A percentile compares a stretch with the other conserved stretches of the same genome.
These are phyloP conservation scores for Tenualosa ilisha DNA, from an alignment of 2,797 vertebrate species.

Conservation along the genomic window DNA sequence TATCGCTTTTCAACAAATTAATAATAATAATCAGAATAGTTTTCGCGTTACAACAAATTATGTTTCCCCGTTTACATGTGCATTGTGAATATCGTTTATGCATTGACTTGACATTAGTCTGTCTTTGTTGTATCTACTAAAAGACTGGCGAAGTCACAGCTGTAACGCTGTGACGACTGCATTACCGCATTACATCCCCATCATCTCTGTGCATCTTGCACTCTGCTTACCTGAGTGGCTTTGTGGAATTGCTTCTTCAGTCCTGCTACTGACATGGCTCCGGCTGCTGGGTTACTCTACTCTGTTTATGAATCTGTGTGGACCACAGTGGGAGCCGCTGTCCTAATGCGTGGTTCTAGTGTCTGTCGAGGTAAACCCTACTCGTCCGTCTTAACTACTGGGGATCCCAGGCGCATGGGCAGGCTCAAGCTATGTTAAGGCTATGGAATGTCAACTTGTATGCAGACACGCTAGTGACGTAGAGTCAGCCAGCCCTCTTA, in stretches of 20 bases:
- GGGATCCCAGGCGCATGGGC: conserved; percentile 64
- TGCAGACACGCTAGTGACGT: conserved; percentile 67
- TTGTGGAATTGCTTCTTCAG: conserved; percentile 86
- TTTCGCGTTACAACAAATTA: not conserved
- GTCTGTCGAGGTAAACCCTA: conserved; percentile 53
- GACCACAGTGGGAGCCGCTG: conserved; percentile 38
- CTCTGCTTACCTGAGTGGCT: conserved; percentile 78
- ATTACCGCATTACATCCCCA: not conserved
- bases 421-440: conserved; percentile 56
- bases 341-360: conserved; percentile 39
- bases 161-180: not conserved
- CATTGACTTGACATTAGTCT: not conserved
- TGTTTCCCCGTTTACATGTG: not conserved
- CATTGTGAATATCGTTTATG: not conserved
- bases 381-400: conserved; percentile 56
- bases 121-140: not conserved
- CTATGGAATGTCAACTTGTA: conserved; percentile 63
- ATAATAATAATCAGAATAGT: too few relatives aligned
- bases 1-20: not conserved
- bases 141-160: not conserved
- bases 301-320: conserved; percentile 35
- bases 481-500: conserved; percentile 27
- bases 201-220: not conserved
- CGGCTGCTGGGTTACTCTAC: not conserved
- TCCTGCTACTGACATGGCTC: conserved; percentile 79